These are phyloP conservation scores for Drosophila aldrichi DNA, from an alignment of 2,888 invertebrate genomes.

Conservation along the genomic window DNA sequence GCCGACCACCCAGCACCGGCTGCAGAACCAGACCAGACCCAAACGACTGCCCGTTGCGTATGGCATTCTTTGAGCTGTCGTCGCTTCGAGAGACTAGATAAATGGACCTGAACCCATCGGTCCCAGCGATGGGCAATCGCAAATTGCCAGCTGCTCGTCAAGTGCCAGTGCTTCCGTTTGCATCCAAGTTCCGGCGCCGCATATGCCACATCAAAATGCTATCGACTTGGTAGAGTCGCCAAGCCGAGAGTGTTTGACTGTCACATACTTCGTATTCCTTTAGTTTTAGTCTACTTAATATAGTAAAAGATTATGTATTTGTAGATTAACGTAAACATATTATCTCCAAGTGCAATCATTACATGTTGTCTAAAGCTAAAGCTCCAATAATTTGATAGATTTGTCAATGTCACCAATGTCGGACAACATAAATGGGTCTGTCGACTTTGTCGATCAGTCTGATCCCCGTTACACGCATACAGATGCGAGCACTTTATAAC, in stretches of 20 bases:
- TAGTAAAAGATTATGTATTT: too few species aligned
- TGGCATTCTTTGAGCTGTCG: slow-evolving; percentile 80
- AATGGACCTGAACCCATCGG: slow-evolving; percentile 44
- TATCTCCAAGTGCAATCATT: too few species aligned
- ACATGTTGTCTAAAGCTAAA: background rate
- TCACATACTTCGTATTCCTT: background rate
- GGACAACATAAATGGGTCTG: background rate
- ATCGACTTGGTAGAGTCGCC: background rate
- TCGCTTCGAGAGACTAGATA: slow-evolving; percentile 74
- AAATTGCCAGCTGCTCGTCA: slow-evolving; percentile 79
- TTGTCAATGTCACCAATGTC: background rate
- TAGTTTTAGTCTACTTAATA: background rate
- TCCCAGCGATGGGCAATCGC: slow-evolving; percentile 50
- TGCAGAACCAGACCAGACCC: slow-evolving; percentile 25
- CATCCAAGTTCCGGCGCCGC: slow-evolving; percentile 71
- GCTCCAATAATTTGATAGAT: background rate
- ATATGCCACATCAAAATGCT: slow-evolving; percentile 59
- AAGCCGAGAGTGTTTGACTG: background rate
- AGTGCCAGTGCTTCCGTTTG: slow-evolving; percentile 72
- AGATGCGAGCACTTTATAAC: background rate
- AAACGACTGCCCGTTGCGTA: slow-evolving; percentile 67
- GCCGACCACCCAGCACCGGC: slow-evolving; percentile 68
- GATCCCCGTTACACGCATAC: background rate
- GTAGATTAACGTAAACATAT: too few species aligned
- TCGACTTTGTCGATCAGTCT: background rate